phyloP scores from a whole-genome alignment of 2,888 invertebrate species.

The Nematopogon swammerdamellus region DNA sequence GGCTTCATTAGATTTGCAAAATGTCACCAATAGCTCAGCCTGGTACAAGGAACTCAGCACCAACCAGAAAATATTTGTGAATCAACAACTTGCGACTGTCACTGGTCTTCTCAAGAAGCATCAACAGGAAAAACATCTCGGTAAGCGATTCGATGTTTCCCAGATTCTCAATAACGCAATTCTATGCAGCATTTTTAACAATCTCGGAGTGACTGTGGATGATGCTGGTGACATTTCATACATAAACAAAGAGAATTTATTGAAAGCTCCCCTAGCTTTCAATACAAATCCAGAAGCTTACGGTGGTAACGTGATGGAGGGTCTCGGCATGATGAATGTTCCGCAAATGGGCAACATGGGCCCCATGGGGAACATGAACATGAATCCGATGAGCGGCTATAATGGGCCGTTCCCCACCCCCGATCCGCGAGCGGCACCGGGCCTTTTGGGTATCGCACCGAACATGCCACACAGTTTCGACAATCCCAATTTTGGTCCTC shows the following conservation, averaged over 20 bases:
- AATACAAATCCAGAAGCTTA: constrained; percentile 33
- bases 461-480: constrained; percentile 51
- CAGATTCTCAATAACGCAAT: constrained; percentile 48
- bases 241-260: constrained; percentile 40
- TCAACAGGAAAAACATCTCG: constrained; percentile 54
- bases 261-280: constrained; percentile 40
- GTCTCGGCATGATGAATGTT: constrained; percentile 36
- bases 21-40: constrained; percentile 61
- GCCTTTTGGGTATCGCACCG: constrained; percentile 56
- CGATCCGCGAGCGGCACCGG: constrained; percentile 48
- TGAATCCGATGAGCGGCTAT: constrained; percentile 36
- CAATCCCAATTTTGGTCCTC: constrained; percentile 27
- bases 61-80: constrained; percentile 68
- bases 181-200: constrained; percentile 58
- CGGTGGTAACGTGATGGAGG: constrained; percentile 26
- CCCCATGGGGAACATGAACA: constrained; percentile 37
- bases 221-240: constrained; percentile 56
- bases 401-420: constrained; percentile 45
- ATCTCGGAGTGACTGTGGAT: constrained; percentile 57
- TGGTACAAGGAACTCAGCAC: constrained; percentile 71
- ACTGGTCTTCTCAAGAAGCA: constrained; percentile 60
- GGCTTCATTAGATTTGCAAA: constrained; percentile 54
- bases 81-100: constrained; percentile 63
- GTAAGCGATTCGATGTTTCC: constrained; percentile 52
- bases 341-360: constrained; percentile 20